phyloP scores from a whole-genome alignment of 1,140 invertebrate species.

The Hydropsyche tenuis region DNA sequence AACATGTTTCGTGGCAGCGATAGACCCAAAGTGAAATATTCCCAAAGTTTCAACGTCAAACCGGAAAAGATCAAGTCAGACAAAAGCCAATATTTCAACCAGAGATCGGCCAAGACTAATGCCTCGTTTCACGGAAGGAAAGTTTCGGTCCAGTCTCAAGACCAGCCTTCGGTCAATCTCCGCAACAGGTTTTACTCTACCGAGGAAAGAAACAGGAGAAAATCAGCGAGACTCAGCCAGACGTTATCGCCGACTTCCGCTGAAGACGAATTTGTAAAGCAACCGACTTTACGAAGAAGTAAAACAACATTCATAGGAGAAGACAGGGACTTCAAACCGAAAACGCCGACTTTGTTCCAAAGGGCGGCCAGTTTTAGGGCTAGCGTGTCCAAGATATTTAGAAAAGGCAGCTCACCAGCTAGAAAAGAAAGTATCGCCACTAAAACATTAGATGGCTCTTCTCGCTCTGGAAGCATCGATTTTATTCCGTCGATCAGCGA shows the following conservation, averaged over 20 bases:
- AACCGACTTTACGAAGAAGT: background rate
- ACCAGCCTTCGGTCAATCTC: background rate
- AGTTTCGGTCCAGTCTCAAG: background rate
- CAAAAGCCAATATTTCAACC: background rate
- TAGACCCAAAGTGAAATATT: conserved; percentile 1
- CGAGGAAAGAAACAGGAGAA: background rate
- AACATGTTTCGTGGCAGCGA: conserved; percentile 3
- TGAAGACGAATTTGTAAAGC: background rate
- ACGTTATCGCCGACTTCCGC: background rate
- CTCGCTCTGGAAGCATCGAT: background rate
- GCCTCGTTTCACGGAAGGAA: background rate
- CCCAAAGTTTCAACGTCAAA: background rate
- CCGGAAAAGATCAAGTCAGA: background rate
- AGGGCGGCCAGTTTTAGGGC: conserved; percentile 4
- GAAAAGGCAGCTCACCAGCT: background rate
- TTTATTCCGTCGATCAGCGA: background rate
- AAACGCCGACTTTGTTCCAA: background rate
- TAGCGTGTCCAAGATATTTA: conserved; percentile 3
- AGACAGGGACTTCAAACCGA: background rate
- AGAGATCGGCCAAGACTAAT: background rate
- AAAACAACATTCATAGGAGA: conserved; percentile 1
- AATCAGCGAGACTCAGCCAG: background rate
- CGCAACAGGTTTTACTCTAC: background rate
- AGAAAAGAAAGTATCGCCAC: background rate
- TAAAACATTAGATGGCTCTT: background rate